Evolutionary conservation across 2,113 vertebrate species (phyloP).

Genomic region (Brachypodius melanocephalos): DNA sequence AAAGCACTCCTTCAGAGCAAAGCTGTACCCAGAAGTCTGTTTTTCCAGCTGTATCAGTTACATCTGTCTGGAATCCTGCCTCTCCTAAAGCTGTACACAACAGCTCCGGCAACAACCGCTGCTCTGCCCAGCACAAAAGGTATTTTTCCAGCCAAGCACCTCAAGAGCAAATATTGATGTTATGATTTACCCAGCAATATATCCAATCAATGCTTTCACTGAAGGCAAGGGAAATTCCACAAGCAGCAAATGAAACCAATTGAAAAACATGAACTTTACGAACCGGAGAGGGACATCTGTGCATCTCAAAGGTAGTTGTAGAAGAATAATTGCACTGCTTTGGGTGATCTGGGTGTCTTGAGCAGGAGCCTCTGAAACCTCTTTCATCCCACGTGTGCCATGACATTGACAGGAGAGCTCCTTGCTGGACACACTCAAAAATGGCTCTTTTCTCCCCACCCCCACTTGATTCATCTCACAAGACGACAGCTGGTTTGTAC

Average conservation of each 20-base stretch:
- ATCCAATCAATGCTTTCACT: neutral
- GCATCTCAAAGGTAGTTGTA: neutral
- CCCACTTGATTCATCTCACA: neutral
- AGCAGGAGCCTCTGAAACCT: neutral
- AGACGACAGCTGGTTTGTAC: conserved; percentile 35
- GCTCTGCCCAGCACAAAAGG: neutral
- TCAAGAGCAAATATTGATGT: neutral
- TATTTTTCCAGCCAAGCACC: neutral
- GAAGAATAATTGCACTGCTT: neutral
- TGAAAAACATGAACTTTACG: neutral
- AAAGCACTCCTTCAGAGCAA: neutral
- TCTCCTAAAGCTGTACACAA: neutral
- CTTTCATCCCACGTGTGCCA: neutral
- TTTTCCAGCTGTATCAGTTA: conserved; percentile 39
- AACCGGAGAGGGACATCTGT: neutral
- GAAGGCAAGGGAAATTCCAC: neutral
- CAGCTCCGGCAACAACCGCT: neutral
- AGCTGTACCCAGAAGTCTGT: neutral
- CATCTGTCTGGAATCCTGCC: conserved; percentile 27
- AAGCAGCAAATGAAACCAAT: neutral
- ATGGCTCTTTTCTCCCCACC: neutral
- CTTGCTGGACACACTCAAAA: neutral
- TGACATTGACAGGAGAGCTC: neutral
- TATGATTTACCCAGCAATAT: neutral
- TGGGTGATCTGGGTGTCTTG: neutral